Evolutionary conservation across 1,140 invertebrate species (phyloP), one percentile per base, ranked within the genome.

Genomic region (Heliconius melpomene): DNA sequence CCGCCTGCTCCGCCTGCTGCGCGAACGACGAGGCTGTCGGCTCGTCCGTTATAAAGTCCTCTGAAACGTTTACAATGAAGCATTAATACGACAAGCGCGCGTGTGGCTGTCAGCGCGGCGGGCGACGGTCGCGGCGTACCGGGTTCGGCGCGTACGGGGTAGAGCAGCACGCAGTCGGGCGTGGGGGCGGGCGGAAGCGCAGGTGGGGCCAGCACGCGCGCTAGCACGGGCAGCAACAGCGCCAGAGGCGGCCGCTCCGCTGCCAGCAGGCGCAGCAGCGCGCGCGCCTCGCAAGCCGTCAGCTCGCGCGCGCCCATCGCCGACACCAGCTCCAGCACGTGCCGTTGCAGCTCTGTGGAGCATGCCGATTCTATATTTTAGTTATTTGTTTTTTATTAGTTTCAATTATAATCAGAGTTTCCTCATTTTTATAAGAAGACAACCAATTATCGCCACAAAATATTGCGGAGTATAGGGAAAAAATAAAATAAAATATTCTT

Each of bases 141-240:
- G 2, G 75, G 76, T 3, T 81, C 76, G 1, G 32, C 36, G 3
- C 32, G 38, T 2, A 81, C 40, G 0, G 96, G 96, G 85, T 96
- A 97, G 7, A 94, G 93, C 5, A 96, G 86, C 46, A 95, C 95
- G 77, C 95, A 96, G 82, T 96, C 96, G 1, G 96, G 96, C 3
- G 26, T 18, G 60, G 11, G 23, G 8, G 85, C 95, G 23, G 95
- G 7, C 94, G 92, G 52, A 91, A 93, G 92, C 91, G 87, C 23
- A n/a, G 20, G 3, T 1, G 20, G 20, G 7, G 7, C 86, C 85
- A 13, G 94, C 2, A 96, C 84, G 18, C 94, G 94, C 40, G 89
- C 90, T 20, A 96, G 90, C 13, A 96, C 94, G 23, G 94, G 88
- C 16, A 96, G 84, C 66, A 96, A 89, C 32, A 92, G 84, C 71